Conservation (phyloP, 2,888 invertebrate species). For the Pyrgus malvae region DNA sequence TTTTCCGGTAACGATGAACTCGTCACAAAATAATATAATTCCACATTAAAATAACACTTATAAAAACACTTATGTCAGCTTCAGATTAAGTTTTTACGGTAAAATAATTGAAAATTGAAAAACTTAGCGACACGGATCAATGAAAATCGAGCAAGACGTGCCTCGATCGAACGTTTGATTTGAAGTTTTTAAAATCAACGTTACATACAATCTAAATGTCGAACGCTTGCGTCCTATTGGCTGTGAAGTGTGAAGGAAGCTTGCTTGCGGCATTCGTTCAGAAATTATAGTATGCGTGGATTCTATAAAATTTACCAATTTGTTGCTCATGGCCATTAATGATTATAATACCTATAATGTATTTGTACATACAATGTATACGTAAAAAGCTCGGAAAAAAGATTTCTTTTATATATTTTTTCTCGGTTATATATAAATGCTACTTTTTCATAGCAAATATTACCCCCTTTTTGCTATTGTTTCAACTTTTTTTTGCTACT, state of each 20-base stretch:
- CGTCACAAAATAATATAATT: conserved; percentile 32
- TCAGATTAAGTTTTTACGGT: background rate
- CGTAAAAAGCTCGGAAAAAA: too few species aligned
- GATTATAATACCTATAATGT: too few species aligned
- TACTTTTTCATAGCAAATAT: too few species aligned
- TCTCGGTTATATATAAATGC: too few species aligned
- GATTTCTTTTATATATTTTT: too few species aligned
- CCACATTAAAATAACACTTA: conserved; percentile 32
- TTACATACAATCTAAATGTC: conserved; percentile 34
- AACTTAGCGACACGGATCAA: background rate
- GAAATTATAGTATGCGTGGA: background rate
- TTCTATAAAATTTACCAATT: background rate
- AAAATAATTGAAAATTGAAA: conserved; percentile 4
- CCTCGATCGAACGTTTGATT: conserved; percentile 22
- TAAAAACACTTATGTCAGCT: conserved; percentile 15
- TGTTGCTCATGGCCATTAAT: too few species aligned
- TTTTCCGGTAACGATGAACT: conserved; percentile 31
- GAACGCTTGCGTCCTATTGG: conserved; percentile 31
- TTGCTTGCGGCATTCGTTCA: background rate
- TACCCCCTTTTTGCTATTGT: too few species aligned
- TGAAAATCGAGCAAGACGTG: background rate
- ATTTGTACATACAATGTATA: too few species aligned
- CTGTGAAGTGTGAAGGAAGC: background rate
- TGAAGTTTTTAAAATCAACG: conserved; percentile 37
- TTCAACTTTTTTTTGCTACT: too few species aligned